Conservation (phyloP, 2,797 vertebrate species). For the Mormyrus proboscirostris region DNA sequence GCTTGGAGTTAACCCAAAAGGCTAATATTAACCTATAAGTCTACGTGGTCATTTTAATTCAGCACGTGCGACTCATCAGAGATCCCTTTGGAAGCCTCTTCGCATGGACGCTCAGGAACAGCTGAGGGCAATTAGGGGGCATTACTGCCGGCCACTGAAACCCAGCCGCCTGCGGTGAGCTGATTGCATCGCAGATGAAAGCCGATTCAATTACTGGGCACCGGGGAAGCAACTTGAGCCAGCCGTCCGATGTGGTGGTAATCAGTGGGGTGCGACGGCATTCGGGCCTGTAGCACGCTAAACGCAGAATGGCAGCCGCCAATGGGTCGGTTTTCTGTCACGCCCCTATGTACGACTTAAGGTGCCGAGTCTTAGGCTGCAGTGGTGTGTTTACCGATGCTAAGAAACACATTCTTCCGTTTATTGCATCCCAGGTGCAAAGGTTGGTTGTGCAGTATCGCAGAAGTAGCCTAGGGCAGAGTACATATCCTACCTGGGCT, state of each 20-base stretch:
- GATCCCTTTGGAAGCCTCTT: not conserved
- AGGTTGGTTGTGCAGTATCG: not conserved
- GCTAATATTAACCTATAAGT: not conserved
- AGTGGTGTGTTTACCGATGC: not conserved
- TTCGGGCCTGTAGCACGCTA: not conserved
- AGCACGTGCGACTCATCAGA: not conserved
- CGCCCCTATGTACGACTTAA: not conserved
- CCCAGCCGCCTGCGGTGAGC: conserved; percentile 55
- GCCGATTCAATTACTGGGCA: conserved; percentile 58
- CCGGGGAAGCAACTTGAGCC: conserved; percentile 43
- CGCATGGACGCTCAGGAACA: not conserved
- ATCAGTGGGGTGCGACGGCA: conserved; percentile 21
- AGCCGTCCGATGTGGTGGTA: conserved; percentile 42
- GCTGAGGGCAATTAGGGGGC: conserved; percentile 49
- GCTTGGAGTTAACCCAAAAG: not conserved
- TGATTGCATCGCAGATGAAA: conserved; percentile 45
- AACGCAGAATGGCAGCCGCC: not conserved
- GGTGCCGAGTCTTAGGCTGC: not conserved
- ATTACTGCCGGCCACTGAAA: conserved; percentile 59
- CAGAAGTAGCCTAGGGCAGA: not conserved
- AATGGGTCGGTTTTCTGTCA: not conserved
- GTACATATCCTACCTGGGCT: not conserved
- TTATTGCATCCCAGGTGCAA: not conserved
- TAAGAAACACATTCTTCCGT: not conserved
- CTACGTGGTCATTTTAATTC: not conserved